phyloP scores from a whole-genome alignment of 1,140 invertebrate species.

The Battus philenor region DNA sequence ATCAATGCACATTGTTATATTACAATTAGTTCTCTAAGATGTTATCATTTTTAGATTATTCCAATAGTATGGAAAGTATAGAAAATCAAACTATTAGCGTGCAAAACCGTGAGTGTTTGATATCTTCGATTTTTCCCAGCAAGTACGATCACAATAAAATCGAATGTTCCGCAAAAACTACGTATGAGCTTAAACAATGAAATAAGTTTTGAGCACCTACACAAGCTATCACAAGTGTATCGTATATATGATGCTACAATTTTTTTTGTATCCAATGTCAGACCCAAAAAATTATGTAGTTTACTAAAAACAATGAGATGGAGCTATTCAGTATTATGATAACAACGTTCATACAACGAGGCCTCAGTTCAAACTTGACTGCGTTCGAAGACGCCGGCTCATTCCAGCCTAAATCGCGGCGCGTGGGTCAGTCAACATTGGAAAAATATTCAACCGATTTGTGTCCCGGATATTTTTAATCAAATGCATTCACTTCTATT shows the following conservation, averaged over 20 bases:
- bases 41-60: background rate
- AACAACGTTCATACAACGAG: no score
- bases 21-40: no score
- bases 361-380: constrained; percentile 1
- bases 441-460: background rate
- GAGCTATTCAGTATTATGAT: no score
- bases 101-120: constrained; percentile 56
- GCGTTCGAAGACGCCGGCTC: background rate
- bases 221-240: constrained; percentile 28
- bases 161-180: constrained; percentile 38
- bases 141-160: constrained; percentile 30
- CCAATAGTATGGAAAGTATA: constrained; percentile 32
- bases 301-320: no score
- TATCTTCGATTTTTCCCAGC: constrained; percentile 26
- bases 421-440: background rate
- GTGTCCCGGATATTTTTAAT: background rate
- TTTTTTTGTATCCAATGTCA: no score
- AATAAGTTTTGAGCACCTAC: constrained; percentile 24
- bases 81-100: constrained; percentile 29
- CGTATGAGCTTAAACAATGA: constrained; percentile 42
- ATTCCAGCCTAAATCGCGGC: background rate
- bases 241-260: no score
- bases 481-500: background rate
- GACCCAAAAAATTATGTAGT: no score
- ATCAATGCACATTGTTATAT: no score